Base-by-base conservation (phyloP, 2,888 invertebrate genomes). In the Acleris holmiana region DNA sequence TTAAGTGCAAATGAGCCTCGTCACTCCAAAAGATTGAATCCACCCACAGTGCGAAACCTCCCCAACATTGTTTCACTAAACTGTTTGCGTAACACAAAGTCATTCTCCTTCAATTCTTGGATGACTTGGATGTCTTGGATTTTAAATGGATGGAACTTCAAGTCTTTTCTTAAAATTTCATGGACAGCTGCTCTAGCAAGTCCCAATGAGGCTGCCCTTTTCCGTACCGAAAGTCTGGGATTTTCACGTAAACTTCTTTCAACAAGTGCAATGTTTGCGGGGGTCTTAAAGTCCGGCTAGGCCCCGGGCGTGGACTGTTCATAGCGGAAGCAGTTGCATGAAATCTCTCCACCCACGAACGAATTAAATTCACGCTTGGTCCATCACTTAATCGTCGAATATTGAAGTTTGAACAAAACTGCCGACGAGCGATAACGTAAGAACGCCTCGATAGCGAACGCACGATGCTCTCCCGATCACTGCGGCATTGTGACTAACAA, bases 291-390 rank as follows among this genome's bases (percentile, higher is more conserved):
- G 71, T 55, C 63, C 69, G 64, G 48, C 67, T 67, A 29, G 73
- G 69, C 29, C 70, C 70, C 60, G 70, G 71, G 54, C 66, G 70
- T 62, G 70, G 68, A 8, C 13, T 65, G 35, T 73, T 72, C 49
- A 68, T 21, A 49, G 70, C 68, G 15, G 71, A 69, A 67, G 57
- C 61, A 51, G 64, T 70, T 67, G 68, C 29, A 18, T 69, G 69
- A 68, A 72, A 69, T 55, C 68, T 71, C 49, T 63, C 58, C 65
- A 71, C 71, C 69, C 71, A 74, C 29, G 54, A 69, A 56, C 69
- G 67, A 69, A 74, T 72, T 56, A 73, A 71, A 71, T 70, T 66
- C 18, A 63, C 71, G 67, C 73, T 72, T 21, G 72, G 69, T n/a
- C 66, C 71, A 58, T 72, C 71, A 49, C 71, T 41, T 66, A 71